Evolutionary conservation across 1,140 invertebrate species (phyloP), one percentile per base, ranked within the genome.

Genomic region (Cyclargus thomasi): DNA sequence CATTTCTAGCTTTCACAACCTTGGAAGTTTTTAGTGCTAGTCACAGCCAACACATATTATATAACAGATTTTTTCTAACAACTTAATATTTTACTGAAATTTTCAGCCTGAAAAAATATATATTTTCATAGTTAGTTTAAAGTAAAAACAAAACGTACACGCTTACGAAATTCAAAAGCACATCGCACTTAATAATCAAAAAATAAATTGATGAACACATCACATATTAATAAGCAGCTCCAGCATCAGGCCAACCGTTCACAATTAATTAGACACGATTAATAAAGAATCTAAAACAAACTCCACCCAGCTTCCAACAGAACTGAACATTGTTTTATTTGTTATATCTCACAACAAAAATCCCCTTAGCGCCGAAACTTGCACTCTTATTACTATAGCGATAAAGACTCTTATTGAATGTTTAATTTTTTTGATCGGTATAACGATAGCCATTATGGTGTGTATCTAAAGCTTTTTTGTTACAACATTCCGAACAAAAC

Each of bases 191-290:
- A 55, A n/a, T 55, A 55, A 55, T 18, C 3, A 8, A 0, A 29
- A 29, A 8, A 55, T 55, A 55, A 55, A n/a, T 55, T 65, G 73
- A 70, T 75, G 70, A 75, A 73, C 65, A 64, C 57, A 62, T 23
- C 39, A 68, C 68, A 73, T 76, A 75, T 76, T 74, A 69, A 73
- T 70, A 70, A 79, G 77, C 76, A 79, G 72, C 79, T 80, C 79
- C 80, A 70, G 82, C 83, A 76, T 80, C 72, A 82, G 77, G 79
- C 75, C 76, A 78, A 78, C 83, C 83, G 79, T 88, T 78, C 74
- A 69, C 80, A 88, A 88, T 88, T 88, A 88, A 87, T 90, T 86
- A 79, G 85, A 88, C 86, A 88, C 86, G 86, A 88, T 90, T 90
- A 88, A 88, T 88, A 88, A 85, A 86, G 79, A 80, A 76, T 81